phyloP scores from a whole-genome alignment of 2,113 vertebrate genomes.

The Menidia beryllina region DNA sequence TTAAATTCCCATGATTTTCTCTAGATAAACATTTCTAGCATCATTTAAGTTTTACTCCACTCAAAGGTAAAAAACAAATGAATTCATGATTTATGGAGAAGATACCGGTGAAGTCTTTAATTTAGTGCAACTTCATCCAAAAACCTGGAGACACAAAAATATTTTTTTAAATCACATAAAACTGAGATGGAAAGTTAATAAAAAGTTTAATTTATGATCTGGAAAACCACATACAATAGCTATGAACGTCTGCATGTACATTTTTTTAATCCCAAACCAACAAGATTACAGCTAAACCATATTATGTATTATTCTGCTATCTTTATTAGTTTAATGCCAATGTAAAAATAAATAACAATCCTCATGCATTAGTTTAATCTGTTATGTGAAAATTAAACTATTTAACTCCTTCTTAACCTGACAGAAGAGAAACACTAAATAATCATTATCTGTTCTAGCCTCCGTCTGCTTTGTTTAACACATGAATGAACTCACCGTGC shows the following conservation, averaged over 20 bases:
- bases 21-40: too few species aligned
- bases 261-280: too few species aligned
- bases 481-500: constrained; percentile 1
- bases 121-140: background rate
- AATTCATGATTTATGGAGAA: background rate
- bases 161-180: background rate
- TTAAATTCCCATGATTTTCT: too few species aligned
- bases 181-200: background rate
- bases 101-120: background rate
- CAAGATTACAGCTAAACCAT: too few species aligned
- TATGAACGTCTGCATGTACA: too few species aligned
- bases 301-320: too few species aligned
- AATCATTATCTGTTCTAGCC: background rate
- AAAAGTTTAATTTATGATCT: background rate
- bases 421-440: background rate
- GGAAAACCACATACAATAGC: too few species aligned
- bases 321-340: too few species aligned
- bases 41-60: background rate
- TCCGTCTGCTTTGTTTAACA: background rate
- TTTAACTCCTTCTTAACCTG: background rate
- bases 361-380: too few species aligned
- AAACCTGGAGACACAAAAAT: background rate
- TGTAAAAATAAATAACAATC: too few species aligned
- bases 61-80: background rate
- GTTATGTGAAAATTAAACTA: too few species aligned